Evolutionary conservation across 2,797 vertebrate genomes (phyloP), one percentile per base, ranked within the genome.

Genomic region (Sebastes kiyomatsui): DNA sequence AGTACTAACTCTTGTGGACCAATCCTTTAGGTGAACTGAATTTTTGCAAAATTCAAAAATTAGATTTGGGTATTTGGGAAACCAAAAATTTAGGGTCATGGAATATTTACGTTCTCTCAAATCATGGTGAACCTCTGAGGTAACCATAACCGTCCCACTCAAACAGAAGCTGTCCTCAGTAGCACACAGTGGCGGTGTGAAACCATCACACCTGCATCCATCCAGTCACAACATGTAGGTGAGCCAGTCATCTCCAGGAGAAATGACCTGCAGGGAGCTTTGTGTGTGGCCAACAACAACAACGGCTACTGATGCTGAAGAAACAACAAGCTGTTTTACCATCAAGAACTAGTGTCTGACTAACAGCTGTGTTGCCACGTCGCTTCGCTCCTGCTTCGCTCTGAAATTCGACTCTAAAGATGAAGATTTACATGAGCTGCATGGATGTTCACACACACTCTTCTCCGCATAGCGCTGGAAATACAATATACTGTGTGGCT

Each of bases 281-380:
- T 87, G 90, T 94, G 92, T 92, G 94, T 94, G 92, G 93, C 84
- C 90, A 35, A 70, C 72, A 84, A 84, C 84, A 88, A 84, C 85
- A 88, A 22, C 6, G 28, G 72, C 80, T 42, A 67, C 64, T 1
- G 59, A 71, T 58, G 42, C 61, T 67, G 49, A 71, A 33, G 69
- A 59, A 86, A 89, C 86, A 86, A 86, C 87, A 89, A 83, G 72
- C 56, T 56, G 62, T 55, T 80, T 81, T 64, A 81, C 55, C 71
- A 55, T 58, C 13, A 46, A 72, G 35, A 81, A 46, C 28, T 1
- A 61, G 12, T 38, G 60, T 72, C 62, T 20, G 72, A 80, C 75
- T 16, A 42, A 25, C 86, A 86, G 81, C 87, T 87, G 88, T 66
- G 62, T 32, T 33, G 54, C 62, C 61, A 52, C 32, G 38, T 86